Conservation (phyloP, 2,113 vertebrate species). For the Arothron firmamentum region DNA sequence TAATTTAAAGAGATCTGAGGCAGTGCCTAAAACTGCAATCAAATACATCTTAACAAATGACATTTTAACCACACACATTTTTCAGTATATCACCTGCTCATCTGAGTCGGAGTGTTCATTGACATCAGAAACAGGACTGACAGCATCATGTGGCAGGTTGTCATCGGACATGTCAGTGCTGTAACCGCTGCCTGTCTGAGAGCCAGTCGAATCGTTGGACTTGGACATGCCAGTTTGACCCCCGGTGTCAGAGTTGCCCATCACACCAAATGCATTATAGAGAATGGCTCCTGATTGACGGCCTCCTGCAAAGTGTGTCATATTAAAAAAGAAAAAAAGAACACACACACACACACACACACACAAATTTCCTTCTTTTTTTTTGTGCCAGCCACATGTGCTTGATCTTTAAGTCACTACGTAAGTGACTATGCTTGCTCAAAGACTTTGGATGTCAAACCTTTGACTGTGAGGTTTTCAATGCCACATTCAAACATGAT, state of each 20-base stretch:
- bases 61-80: neutral
- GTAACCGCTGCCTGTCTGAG: conserved; percentile 96
- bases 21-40: neutral
- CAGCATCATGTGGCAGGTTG: conserved; percentile 84
- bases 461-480: conserved; percentile 96
- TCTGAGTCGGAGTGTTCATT: conserved; percentile 93
- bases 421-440: neutral
- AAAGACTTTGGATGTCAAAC: conserved; percentile 57
- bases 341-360: no score
- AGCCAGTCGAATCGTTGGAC: conserved; percentile 92
- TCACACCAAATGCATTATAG: conserved; percentile 87
- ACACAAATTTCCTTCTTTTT: neutral
- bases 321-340: neutral
- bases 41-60: neutral
- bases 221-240: conserved; percentile 82
- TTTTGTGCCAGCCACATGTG: no score
- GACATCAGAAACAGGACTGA: conserved; percentile 84
- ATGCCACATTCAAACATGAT: conserved; percentile 99
- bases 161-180: conserved; percentile 96
- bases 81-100: conserved; percentile 80
- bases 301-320: conserved; percentile 55
- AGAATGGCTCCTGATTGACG: conserved; percentile 91
- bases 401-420: neutral
- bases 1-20: no score
- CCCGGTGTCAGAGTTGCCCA: conserved; percentile 79